Base-by-base conservation (phyloP, 2,888 invertebrate species). In the Pristionchus arcanus region DNA sequence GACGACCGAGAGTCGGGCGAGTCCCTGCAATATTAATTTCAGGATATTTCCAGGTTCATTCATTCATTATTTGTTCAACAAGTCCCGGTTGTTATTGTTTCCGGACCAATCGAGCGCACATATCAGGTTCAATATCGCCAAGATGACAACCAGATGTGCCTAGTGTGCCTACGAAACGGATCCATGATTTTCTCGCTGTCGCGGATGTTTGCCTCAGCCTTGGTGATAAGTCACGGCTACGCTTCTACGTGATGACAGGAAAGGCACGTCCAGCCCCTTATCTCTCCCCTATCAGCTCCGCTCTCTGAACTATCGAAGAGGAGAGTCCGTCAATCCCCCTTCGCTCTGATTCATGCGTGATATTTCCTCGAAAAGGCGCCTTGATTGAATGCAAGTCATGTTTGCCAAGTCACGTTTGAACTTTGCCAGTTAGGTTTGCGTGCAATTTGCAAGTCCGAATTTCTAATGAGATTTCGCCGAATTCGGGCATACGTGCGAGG, bases 281-380 rank as follows among this genome's bases (percentile, higher is more conserved):
- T 77, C 74, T 25, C 25, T 13, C 68, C 49, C 31, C 25, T 59
- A 59, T 84, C 84, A 59, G 9, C 31, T 11, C 1, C 84, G 84
- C 84, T 84, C 84, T 84, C 55, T 84, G 84, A 84, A 84, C 84
- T 84, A 34, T 84, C 81, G 81, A 81, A 81, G 81, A 81, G 81
- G 28, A 81, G 49, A 53, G 81, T 25, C 49, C 42, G 42, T 49
- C 42, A 49, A 49, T 49, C 49, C 81, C 5, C 25, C n/a, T n/a
- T n/a, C n/a, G 5, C 13, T 7, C 25, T 63, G 63, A 63, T 25
- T 74, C 37, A 37, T 28, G 25, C 25, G 74, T 19, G 74, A 21
- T 74, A 2, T 42, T 74, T 7, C 37, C 11, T 11, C 1, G 25
- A 63, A 25, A n/a, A n/a, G 63, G 63, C 21, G 63, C 63, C 11